Evolutionary conservation across 2,888 invertebrate genomes (phyloP).

Genomic region (Busseola fusca): DNA sequence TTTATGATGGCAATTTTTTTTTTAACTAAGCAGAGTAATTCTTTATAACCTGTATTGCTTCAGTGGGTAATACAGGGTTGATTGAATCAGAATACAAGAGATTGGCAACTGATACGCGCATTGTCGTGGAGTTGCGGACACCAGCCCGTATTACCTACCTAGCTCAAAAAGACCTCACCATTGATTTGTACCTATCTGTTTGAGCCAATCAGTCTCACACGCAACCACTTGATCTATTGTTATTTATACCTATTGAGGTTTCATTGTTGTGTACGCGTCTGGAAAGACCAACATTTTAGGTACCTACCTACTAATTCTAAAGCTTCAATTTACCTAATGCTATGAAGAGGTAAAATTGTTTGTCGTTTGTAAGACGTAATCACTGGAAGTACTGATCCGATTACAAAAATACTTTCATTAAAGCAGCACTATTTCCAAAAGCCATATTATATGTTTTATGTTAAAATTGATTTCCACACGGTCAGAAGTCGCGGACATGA

Average conservation of each 20-base stretch:
- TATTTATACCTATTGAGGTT: no score
- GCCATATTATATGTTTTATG: not conserved
- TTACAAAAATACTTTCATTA: not conserved
- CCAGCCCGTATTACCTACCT: no score
- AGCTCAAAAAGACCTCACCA: not conserved
- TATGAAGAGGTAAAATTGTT: not conserved
- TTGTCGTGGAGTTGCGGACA: no score
- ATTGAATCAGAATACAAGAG: slow-evolving; percentile 5
- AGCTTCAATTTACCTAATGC: not conserved
- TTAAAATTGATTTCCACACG: not conserved
- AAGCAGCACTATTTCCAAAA: not conserved
- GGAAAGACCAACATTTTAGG: not conserved
- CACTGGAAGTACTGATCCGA: not conserved
- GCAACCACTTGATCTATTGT: no score
- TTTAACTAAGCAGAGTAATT: not conserved
- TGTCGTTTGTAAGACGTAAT: not conserved
- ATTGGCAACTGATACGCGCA: not conserved
- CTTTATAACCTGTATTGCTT: not conserved
- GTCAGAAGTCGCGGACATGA: not conserved
- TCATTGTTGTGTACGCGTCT: not conserved
- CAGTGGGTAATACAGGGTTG: not conserved
- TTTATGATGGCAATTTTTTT: not conserved
- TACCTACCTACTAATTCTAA: not conserved
- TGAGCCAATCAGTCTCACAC: no score
- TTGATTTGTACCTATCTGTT: no score